Evolutionary conservation across 2,888 invertebrate genomes (phyloP), one percentile per base, ranked within the genome.

Genomic region (Melanophora roralis): DNA sequence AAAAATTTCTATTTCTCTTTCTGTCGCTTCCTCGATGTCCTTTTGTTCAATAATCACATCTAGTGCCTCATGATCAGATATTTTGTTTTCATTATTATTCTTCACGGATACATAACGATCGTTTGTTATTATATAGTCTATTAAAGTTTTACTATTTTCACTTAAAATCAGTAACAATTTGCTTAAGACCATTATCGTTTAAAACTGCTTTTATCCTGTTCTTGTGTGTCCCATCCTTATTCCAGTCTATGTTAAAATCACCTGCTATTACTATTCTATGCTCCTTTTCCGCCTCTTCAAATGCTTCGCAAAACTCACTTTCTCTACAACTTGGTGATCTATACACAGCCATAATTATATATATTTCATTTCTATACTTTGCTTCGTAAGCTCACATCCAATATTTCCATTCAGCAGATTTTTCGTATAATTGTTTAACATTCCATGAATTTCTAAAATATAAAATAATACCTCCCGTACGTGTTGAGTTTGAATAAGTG

Each of bases 381-480:
- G 14, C 14, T n/a, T 4, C 5, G 14, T 45, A 45, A 2, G 60
- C 14, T 16, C 32, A 32, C 27, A 45, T 43, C 43, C 43, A 45
- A 45, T 34, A 60, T 32, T 45, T 60, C 45, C 32, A 36, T 19
- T 43, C 60, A 14, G 14, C 32, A 6, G 16, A 11, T 45, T 45
- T 43, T 27, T 60, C 45, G 19, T 9, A 32, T 6, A 60, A 1
- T 19, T 60, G 32, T 21, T 19, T 14, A 1, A 40, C 57, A 1
- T 40, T n/a, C 40, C 57, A 57, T 21, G 2, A 6, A 2, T 57
- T 57, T 38, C 40, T 57, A 40, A 57, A 57, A 57, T 57, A 40
- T 19, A 38, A 21, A 12, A 57, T 38, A n/a, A 57, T 23, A 5
- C 57, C 60, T 16, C 43, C 60, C 11, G 60, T 45, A 7, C 21